Evolutionary conservation across 2,113 vertebrate species (phyloP).

Genomic region (Thymallus thymallus): DNA sequence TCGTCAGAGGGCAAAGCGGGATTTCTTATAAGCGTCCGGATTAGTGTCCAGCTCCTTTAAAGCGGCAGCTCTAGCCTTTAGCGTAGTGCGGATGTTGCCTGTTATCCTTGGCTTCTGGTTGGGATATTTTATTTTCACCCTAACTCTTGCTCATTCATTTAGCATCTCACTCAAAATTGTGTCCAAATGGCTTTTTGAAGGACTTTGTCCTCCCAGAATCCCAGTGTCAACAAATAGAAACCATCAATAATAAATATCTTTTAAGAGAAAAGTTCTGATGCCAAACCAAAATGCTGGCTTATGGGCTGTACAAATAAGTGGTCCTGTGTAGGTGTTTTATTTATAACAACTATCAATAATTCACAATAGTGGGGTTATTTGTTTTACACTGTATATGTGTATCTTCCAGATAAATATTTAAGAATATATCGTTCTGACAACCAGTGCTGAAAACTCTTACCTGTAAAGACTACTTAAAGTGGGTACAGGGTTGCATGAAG

Average conservation of each 20-base stretch:
- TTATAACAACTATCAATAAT: slow-evolving; percentile 42
- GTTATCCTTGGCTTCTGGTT: no score
- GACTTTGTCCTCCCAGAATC: not conserved
- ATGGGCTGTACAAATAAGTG: slow-evolving; percentile 3
- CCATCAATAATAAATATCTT: not conserved
- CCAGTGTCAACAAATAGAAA: slow-evolving; percentile 5
- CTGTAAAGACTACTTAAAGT: not conserved
- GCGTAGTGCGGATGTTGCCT: no score
- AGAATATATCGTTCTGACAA: not conserved
- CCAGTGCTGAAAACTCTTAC: not conserved
- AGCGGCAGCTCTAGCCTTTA: no score
- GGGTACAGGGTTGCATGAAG: no score
- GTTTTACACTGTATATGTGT: slow-evolving; percentile 17
- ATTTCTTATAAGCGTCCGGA: no score
- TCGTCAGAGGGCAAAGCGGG: no score
- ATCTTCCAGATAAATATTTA: not conserved
- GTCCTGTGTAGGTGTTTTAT: slow-evolving; percentile 29
- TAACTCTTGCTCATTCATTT: not conserved
- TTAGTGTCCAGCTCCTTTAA: no score
- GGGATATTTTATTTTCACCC: not conserved
- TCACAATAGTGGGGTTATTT: slow-evolving; percentile 34
- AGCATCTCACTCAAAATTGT: not conserved
- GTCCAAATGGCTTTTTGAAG: not conserved
- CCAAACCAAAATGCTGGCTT: slow-evolving; percentile 32
- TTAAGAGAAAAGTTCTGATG: slow-evolving; percentile 19